Evolutionary conservation across 1,140 invertebrate genomes (phyloP).

Genomic region (Drosophila lacteicornis): DNA sequence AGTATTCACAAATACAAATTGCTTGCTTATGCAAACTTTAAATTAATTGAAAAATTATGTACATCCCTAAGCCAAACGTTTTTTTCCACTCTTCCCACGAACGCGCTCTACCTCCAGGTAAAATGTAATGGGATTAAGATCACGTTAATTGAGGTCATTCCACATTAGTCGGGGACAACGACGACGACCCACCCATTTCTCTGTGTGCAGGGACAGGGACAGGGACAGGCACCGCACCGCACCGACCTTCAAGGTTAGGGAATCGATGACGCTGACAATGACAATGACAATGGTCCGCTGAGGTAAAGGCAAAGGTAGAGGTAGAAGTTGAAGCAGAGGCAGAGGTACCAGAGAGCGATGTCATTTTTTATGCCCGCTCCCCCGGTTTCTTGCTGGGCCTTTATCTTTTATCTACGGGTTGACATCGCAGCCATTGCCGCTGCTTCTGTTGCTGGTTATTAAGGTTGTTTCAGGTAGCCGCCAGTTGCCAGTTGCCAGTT

Average conservation of each 20-base stretch:
- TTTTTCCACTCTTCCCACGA: conserved; percentile 3
- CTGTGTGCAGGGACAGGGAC: conserved; percentile 23
- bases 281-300: conserved; percentile 21
- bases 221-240: conserved; percentile 7
- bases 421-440: conserved; percentile 59
- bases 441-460: conserved; percentile 43
- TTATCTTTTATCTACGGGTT: conserved; percentile 63
- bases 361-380: conserved; percentile 63
- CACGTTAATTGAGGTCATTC: conserved; percentile 35
- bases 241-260: conserved; percentile 45
- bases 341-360: conserved; percentile 30
- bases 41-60: conserved; percentile 4
- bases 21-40: neutral
- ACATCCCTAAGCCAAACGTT: neutral
- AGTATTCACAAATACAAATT: too few species aligned
- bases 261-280: conserved; percentile 43
- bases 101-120: conserved; percentile 11
- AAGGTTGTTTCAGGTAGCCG: conserved; percentile 61
- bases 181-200: conserved; percentile 19
- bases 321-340: neutral
- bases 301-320: conserved; percentile 5
- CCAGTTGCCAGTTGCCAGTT: conserved; percentile 11
- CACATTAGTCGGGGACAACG: conserved; percentile 12
- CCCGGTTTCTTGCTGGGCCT: conserved; percentile 40
- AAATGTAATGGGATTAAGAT: conserved; percentile 35